Percentiles rank a stretch among this genome's conserved stretches.
phyloP scores from a whole-genome alignment of 2,888 invertebrate species.

The Cantharis nigra region DNA sequence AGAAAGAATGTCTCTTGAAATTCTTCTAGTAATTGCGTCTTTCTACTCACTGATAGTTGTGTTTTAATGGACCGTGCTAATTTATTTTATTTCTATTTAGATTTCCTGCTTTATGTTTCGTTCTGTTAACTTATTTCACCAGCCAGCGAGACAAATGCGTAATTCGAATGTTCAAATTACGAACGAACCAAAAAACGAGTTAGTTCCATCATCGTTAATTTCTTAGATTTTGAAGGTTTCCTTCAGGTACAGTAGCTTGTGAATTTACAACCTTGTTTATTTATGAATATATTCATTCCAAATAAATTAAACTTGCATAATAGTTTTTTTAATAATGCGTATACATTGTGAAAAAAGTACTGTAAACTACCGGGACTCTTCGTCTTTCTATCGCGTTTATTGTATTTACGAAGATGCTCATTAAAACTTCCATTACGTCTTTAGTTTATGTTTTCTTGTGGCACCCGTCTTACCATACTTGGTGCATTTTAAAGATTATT shows the following conservation, averaged over 20 bases:
- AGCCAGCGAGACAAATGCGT: conserved; percentile 7
- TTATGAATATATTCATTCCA: conserved; percentile 10
- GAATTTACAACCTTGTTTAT: conserved; percentile 7
- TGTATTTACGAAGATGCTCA: background rate
- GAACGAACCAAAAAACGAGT: background rate
- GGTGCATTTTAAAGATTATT: conserved; percentile 16
- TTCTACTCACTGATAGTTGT: conserved; percentile 23
- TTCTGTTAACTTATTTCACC: conserved; percentile 13
- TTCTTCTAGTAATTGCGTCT: conserved; percentile 26
- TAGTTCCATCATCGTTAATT: background rate
- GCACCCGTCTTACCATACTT: conserved; percentile 20
- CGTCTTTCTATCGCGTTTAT: conserved; percentile 9
- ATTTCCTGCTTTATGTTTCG: conserved; percentile 10
- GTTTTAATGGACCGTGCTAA: conserved; percentile 27
- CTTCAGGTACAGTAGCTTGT: background rate
- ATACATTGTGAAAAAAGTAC: conserved; percentile 1
- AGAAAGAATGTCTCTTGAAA: conserved; percentile 29
- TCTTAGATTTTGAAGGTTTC: background rate
- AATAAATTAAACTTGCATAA: conserved; percentile 5
- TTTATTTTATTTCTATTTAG: conserved; percentile 27
- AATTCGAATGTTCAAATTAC: background rate
- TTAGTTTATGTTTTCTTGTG: conserved; percentile 8
- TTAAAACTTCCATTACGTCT: conserved; percentile 18
- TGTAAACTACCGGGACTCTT: background rate
- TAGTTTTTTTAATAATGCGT: background rate